Evolutionary conservation across 1,140 invertebrate species (phyloP), one percentile per base, ranked within the genome.

Genomic region (Dolichoris vasculosae): DNA sequence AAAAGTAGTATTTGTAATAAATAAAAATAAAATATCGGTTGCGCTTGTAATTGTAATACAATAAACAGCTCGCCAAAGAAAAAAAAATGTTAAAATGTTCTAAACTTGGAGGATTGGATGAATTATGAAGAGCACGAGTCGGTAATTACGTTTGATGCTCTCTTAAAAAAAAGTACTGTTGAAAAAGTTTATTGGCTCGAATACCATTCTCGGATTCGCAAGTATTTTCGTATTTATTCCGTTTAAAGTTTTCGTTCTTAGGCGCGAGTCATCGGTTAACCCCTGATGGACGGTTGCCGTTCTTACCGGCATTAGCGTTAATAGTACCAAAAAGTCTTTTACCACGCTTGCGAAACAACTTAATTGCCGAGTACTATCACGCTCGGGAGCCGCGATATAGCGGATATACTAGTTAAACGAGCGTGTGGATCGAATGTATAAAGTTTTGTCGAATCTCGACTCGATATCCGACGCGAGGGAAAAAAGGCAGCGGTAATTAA

Each of bases 401-500:
- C 63, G 43, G 64, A 71, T 46, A 64, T 32, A 32, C 79, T 82
- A 26, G 43, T 69, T 73, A 73, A 73, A 73, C 40, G 38, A n/a
- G 69, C 79, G 35, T 69, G 64, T n/a, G 40, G 43, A 30, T 82
- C 51, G 64, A 82, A 82, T 82, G 38, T 51, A 51, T 69, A 71
- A 69, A 73, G n/a, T 73, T n/a, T 26, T 6, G 40, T 40, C 69
- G 38, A 43, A n/a, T 43, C 69, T 23, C 1, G 38, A 23, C 6
- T 43, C 26, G 69, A 73, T 40, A 73, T 73, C 69, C 38, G 69
- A 40, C 20, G n/a, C 32, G 69, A 26, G 7, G 9, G 55, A 26
- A 73, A 73, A 73, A 73, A 55, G n/a, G 48, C 46, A n/a, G n/a
- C 69, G 17, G 69, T 69, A 82, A 82, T 82, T 82, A 75, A 73